phyloP scores from a whole-genome alignment of 2,888 invertebrate genomes.

The Spodoptera picta region DNA sequence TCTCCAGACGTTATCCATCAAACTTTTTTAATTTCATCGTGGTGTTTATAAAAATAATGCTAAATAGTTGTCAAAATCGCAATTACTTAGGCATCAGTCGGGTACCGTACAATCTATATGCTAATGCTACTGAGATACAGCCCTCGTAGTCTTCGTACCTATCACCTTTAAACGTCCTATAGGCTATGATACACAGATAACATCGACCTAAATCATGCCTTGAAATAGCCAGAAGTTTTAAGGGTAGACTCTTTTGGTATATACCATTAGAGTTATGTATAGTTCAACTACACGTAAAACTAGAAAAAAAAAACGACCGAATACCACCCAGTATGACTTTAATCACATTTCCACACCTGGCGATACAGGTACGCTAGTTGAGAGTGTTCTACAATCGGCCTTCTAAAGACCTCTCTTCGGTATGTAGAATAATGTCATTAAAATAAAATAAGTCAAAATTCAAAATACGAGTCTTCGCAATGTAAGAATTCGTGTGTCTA shows the following conservation, averaged over 20 bases:
- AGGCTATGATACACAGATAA: neutral
- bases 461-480: too few species aligned
- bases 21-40: slow-evolving; percentile 31
- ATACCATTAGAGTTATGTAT: too few species aligned
- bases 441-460: too few species aligned
- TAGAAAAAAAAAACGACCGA: too few species aligned
- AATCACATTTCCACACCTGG: too few species aligned
- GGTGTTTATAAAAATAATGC: slow-evolving; percentile 36
- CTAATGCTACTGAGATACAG: slow-evolving; percentile 23
- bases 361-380: too few species aligned
- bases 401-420: too few species aligned
- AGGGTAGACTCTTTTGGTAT: too few species aligned
- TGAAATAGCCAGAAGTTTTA: neutral
- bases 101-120: slow-evolving; percentile 42
- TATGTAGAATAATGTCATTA: too few species aligned
- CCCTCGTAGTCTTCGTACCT: neutral
- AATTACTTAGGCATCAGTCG: slow-evolving; percentile 12
- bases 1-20: slow-evolving; percentile 6
- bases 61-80: slow-evolving; percentile 32
- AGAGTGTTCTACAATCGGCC: too few species aligned
- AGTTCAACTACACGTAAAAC: neutral
- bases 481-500: too few species aligned
- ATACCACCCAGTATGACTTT: too few species aligned
- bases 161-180: slow-evolving; percentile 3
- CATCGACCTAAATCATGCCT: neutral